These are phyloP conservation scores for Thamnophis sirtalis DNA, from an alignment of 2,113 vertebrate species.

Conservation along the genomic window DNA sequence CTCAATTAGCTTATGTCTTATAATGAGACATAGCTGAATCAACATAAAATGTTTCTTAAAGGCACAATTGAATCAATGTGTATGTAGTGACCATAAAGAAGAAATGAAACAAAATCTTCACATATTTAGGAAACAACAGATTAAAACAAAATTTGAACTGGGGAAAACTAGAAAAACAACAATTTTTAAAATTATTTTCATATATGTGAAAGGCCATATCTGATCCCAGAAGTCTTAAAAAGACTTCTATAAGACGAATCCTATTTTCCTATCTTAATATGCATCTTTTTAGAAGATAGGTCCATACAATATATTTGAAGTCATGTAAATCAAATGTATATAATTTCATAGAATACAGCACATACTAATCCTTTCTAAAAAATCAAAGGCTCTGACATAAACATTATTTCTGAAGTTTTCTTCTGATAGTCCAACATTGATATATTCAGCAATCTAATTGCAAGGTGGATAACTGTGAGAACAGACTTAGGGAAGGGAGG, in stretches of 20 bases:
- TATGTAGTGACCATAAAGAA: not conserved
- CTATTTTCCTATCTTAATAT: not conserved
- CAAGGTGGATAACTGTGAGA: not conserved
- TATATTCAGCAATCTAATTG: not conserved
- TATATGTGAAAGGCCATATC: not conserved
- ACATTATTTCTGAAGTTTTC: not conserved
- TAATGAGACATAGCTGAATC: not conserved
- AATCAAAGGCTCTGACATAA: not conserved
- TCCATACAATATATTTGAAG: not conserved
- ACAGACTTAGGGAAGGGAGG: not conserved
- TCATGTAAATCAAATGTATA: not conserved
- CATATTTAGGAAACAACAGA: not conserved
- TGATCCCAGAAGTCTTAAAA: not conserved
- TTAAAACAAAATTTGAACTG: not conserved
- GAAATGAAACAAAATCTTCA: not conserved
- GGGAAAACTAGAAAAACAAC: not conserved
- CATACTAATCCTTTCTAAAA: not conserved
- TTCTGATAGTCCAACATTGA: not conserved
- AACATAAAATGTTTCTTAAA: not conserved
- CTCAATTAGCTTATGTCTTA: not conserved
- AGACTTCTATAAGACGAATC: not conserved
- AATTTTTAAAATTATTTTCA: not conserved
- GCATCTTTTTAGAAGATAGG: not conserved
- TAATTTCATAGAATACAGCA: not conserved
- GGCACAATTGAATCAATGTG: not conserved